Conservation (phyloP, 2,888 invertebrate genomes). For the Hoplodrina ambigua region DNA sequence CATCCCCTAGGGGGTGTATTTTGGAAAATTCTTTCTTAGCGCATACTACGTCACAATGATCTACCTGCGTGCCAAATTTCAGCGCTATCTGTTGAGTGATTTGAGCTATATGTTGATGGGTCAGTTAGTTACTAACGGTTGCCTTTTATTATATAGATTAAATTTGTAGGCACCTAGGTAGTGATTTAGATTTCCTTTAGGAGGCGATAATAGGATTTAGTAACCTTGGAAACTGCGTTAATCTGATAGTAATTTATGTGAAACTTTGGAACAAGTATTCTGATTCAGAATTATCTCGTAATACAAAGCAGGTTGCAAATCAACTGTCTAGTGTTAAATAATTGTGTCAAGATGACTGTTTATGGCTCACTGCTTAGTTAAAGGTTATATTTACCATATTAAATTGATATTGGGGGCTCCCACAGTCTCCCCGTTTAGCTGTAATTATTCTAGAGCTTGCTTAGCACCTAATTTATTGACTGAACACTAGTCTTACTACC, state of each 20-base stretch:
- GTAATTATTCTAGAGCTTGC: background rate
- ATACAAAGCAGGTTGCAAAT: constrained; percentile 35
- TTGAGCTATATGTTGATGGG: no score
- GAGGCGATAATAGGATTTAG: constrained; percentile 32
- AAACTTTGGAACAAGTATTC: constrained; percentile 27
- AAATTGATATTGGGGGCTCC: background rate
- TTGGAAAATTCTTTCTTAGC: no score
- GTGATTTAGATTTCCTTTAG: constrained; percentile 35
- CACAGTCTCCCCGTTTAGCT: background rate
- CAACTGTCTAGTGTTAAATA: constrained; percentile 29
- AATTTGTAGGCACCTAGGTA: constrained; percentile 35
- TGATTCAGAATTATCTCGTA: constrained; percentile 39
- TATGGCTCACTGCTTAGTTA: constrained; percentile 3
- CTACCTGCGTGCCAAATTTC: no score
- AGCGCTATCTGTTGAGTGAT: no score
- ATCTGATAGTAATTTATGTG: constrained; percentile 47
- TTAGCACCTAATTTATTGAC: background rate
- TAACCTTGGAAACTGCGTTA: constrained; percentile 32
- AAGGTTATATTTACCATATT: constrained; percentile 19
- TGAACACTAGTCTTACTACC: background rate
- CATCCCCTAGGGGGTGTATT: no score
- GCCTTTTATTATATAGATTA: background rate
- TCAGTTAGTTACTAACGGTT: no score
- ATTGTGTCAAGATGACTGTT: constrained; percentile 20
- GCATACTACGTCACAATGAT: no score